Evolutionary conservation across 1,140 invertebrate species (phyloP), one percentile per base, ranked within the genome.

Genomic region (Pomacea maculata): DNA sequence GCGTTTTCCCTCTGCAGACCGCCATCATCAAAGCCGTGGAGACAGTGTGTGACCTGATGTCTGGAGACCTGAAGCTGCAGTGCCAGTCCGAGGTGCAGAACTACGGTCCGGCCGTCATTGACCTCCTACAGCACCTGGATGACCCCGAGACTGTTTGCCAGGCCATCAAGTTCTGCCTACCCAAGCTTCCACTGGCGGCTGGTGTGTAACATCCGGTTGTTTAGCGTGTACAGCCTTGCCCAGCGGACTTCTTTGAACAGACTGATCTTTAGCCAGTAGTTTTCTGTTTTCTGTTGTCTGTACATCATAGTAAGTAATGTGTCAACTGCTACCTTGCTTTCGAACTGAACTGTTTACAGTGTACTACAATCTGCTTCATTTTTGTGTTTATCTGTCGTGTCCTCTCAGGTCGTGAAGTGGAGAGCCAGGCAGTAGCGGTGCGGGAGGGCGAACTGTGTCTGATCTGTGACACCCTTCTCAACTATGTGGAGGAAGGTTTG

Each of bases 21-120:
- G 77, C 77, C 9, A 64, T 78, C 25, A 78, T 78, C 67, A 65
- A 29, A 55, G 57, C 64, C 45, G 67, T 75, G 68, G 71, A 83
- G 77, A 57, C 64, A 45, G 72, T 82, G 71, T 75, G 77, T 63
- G 63, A 75, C 65, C 55, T 79, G 52, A 54, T 67, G n/a, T 54
- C n/a, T n/a, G 71, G 45, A 17, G 54, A 79, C 71, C 67, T 78
- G 1, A 70, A 65, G 25, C 76, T 82, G 19, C 72, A 84, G 83
- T 84, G 83, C 57, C 52, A 82, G 54, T 78, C 80, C 17, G 55
- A 82, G 12, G 94, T 98, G 11, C 92, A 95, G 71, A 92, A 95
- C 85, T 97, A 98, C 91, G 94, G 94, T 5, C 94, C 96, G 82
- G 87, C 94, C 0, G 92, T 98, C 34, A 94, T 98, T 79, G 91